These are phyloP conservation scores for Darwinula stevensoni DNA, from an alignment of 2,888 invertebrate genomes.

Conservation along the genomic window DNA sequence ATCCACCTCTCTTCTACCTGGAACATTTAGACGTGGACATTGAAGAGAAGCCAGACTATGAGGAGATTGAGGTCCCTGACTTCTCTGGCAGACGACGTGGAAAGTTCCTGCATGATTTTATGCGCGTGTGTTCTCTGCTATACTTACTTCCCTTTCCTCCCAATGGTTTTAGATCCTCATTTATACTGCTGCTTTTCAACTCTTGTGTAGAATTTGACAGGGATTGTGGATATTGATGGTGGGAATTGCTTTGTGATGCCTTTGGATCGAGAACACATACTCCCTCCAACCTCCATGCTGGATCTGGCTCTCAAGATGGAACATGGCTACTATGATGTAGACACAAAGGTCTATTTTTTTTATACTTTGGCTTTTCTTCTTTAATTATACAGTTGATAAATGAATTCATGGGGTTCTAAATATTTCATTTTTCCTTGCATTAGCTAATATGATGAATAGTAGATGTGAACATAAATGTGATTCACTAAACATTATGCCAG, in stretches of 20 bases:
- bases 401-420: too few relatives aligned
- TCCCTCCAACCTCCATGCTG: conserved; percentile 44
- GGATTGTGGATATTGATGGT: conserved; percentile 41
- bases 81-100: conserved; percentile 50
- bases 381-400: too few relatives aligned
- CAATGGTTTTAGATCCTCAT: conserved; percentile 3
- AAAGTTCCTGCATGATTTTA: conserved; percentile 75
- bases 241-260: conserved; percentile 70
- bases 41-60: conserved; percentile 30
- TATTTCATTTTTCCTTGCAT: too few relatives aligned
- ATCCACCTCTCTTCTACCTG: conserved; percentile 24
- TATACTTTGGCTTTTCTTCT: too few relatives aligned
- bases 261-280: conserved; percentile 39
- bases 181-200: conserved; percentile 9
- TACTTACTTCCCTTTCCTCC: neutral
- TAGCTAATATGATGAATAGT: too few relatives aligned
- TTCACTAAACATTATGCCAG: too few relatives aligned
- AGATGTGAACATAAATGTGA: too few relatives aligned
- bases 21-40: conserved; percentile 53
- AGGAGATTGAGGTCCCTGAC: conserved; percentile 50
- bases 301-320: conserved; percentile 52
- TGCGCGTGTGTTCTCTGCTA: conserved; percentile 22
- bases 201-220: conserved; percentile 28
- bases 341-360: too few relatives aligned
- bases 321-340: conserved; percentile 45